phyloP scores from a whole-genome alignment of 2,797 vertebrate species.

The Vespertilio murinus region DNA sequence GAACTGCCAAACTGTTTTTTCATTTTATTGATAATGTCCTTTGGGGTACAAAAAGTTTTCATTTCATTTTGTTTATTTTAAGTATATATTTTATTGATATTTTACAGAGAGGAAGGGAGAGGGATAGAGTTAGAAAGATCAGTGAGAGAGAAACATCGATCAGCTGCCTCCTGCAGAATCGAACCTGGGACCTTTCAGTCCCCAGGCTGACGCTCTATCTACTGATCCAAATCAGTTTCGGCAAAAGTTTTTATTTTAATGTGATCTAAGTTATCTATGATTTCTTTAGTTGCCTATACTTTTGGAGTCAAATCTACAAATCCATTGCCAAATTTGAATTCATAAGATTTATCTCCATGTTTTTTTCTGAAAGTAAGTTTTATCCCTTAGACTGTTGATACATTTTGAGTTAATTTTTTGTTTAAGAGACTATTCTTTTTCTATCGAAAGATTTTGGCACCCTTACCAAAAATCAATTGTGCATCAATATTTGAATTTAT shows the following conservation, averaged over 20 bases:
- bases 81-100: no score
- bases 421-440: not conserved
- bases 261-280: not conserved
- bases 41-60: not conserved
- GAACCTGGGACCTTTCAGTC: no score
- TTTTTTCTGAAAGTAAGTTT: not conserved
- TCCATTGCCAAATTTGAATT: not conserved
- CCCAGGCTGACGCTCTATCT: no score
- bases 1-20: not conserved
- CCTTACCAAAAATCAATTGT: not conserved
- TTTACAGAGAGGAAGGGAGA: no score
- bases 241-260: not conserved
- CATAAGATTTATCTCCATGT: not conserved
- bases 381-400: not conserved
- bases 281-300: not conserved
- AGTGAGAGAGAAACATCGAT: no score
- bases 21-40: not conserved
- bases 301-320: not conserved
- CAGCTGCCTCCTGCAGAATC: no score
- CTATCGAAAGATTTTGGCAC: not conserved
- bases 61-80: not conserved
- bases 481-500: not conserved
- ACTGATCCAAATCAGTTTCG: no score
- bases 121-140: no score
- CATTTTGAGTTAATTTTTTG: conserved; percentile 5